Evolutionary conservation across 2,113 vertebrate species (phyloP).

Genomic region (Anthoscopus minutus): DNA sequence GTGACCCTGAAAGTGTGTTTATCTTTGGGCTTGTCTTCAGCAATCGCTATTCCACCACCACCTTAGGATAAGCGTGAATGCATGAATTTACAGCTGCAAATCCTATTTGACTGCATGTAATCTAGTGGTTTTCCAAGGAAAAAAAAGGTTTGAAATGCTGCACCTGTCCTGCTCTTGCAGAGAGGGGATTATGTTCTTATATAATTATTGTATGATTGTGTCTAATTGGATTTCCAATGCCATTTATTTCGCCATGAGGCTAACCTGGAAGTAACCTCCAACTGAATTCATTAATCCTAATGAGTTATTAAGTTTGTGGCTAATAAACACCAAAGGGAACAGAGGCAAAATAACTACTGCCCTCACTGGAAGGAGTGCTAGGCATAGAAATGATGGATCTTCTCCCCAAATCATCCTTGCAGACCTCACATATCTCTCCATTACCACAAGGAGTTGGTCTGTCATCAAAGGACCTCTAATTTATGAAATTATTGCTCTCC

Average conservation of each 20-base stretch:
- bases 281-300: conserved; percentile 15
- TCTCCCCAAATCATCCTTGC: not conserved
- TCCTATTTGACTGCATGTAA: conserved; percentile 1
- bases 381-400: not conserved
- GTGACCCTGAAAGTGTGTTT: conserved; percentile 16
- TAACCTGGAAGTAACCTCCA: not conserved
- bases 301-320: not conserved
- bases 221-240: conserved; percentile 50
- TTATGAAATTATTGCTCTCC: not conserved
- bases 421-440: not conserved
- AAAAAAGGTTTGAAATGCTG: not conserved
- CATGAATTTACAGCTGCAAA: not conserved
- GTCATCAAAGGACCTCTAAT: not conserved
- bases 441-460: not conserved
- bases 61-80: not conserved
- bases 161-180: not conserved
- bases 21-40: not conserved
- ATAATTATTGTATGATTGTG: not conserved
- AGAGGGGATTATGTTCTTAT: not conserved
- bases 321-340: not conserved
- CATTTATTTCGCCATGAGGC: not conserved
- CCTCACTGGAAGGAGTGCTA: not conserved
- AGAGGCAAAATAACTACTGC: not conserved
- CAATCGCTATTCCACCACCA: not conserved
- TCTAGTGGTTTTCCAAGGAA: not conserved